A percentile compares a stretch with the other conserved stretches of the same genome.
Conservation (phyloP, 2,113 vertebrate genomes). For the Lethenteron camtschaticum region DNA sequence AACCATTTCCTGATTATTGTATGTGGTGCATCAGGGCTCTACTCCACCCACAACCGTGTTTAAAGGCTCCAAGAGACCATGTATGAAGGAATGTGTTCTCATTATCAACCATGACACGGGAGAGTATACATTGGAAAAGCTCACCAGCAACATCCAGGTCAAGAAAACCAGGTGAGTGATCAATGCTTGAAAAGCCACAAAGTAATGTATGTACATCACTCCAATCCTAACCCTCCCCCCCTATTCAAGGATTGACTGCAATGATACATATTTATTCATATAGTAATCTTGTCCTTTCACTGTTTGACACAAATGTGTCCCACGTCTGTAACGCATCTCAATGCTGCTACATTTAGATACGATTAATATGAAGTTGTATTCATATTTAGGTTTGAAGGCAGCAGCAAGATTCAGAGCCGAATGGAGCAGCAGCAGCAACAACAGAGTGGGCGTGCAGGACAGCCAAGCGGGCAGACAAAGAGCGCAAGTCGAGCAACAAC, state of each 20-base stretch:
- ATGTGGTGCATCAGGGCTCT: constrained; percentile 36
- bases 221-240: too few relatives aligned
- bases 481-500: constrained; percentile 54
- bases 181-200: too few relatives aligned
- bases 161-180: constrained; percentile 84
- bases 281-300: constrained; percentile 8
- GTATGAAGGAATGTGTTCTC: constrained; percentile 95
- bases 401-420: constrained; percentile 89
- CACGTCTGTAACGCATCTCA: neutral
- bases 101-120: constrained; percentile 97
- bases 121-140: constrained; percentile 78
- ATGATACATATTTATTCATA: too few relatives aligned
- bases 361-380: neutral
- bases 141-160: constrained; percentile 94
- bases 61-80: constrained; percentile 88
- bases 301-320: neutral
- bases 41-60: constrained; percentile 96
- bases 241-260: too few relatives aligned
- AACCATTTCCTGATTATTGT: too few relatives aligned
- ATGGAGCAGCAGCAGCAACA: constrained; percentile 81
- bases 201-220: neutral
- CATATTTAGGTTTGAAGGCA: constrained; percentile 66
- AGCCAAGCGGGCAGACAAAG: constrained; percentile 34
- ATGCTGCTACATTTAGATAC: neutral
- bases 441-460: constrained; percentile 8